Base-by-base conservation (phyloP, 2,888 invertebrate species). In the Brassicogethes aeneus region DNA sequence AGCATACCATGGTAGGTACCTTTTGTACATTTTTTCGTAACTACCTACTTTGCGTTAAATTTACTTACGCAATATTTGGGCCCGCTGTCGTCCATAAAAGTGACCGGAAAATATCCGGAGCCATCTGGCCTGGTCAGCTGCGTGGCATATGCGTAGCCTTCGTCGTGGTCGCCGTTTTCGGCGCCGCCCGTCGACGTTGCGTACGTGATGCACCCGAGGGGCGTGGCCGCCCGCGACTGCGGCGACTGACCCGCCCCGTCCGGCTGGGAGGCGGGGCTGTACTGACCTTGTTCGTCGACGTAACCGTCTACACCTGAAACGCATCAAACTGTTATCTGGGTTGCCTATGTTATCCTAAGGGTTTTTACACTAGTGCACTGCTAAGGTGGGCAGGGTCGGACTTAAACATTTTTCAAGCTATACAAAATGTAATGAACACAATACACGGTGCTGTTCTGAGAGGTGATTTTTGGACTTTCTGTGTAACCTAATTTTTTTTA, bases 181-280 rank as follows among this genome's bases (percentile, higher is more conserved):
- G 59, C 59, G 30, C 53, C 52, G 16, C 52, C 54, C 12, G 53
- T 48, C 12, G 5, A 10, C 16, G 52, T 43, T 15, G 52, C 41
- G 48, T 63, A 64, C 30, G 60, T 42, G 41, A 64, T 50, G 41
- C 62, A 61, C 3, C 14, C 62, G 39, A 61, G 54, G 43, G 64
- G 62, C 55, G 65, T 63, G 54, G 54, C 53, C 16, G 60, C 53
- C 17, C 62, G 53, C 10, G 66, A 66, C 53, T 65, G 64, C 57
- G 66, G 66, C 12, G 66, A 65, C n/a, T 58, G 59, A 39, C 59
- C 63, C 51, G 63, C 62, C 61, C 64, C 64, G 39, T 57, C 53
- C 38, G 60, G 62, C 14, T 65, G 61, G 57, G 65, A 54, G 58
- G 66, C 65, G 52, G 65, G 65, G 54, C 64, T 65, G 44, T 62